Evolutionary conservation across 1,140 invertebrate genomes (phyloP).

Genomic region (Drosophila sproati): DNA sequence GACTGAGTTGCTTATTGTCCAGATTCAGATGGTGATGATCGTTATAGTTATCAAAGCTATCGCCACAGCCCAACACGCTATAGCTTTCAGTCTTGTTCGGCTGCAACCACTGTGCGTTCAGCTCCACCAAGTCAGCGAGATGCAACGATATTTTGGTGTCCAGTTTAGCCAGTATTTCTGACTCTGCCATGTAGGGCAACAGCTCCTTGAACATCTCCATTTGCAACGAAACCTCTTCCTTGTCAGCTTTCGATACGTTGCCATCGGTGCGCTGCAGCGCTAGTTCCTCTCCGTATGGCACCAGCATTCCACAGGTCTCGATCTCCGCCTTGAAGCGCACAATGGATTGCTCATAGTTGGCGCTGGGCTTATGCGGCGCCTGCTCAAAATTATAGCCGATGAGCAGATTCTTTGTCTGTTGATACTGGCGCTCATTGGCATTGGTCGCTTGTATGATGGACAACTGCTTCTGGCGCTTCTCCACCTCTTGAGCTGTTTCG

Average conservation of each 20-base stretch:
- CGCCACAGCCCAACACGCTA: slow-evolving; percentile 68
- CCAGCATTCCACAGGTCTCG: slow-evolving; percentile 70
- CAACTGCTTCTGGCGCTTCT: slow-evolving; percentile 81
- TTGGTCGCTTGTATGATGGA: slow-evolving; percentile 83
- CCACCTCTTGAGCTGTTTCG: slow-evolving; percentile 86
- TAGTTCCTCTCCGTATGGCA: slow-evolving; percentile 56
- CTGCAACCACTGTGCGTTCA: slow-evolving; percentile 62
- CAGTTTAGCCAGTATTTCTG: slow-evolving; percentile 22
- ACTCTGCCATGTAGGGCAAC: slow-evolving; percentile 56
- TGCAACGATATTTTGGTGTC: slow-evolving; percentile 17
- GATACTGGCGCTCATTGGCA: slow-evolving; percentile 83
- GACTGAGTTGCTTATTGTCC: slow-evolving; percentile 40
- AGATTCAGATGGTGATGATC: slow-evolving; percentile 56
- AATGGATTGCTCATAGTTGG: slow-evolving; percentile 72
- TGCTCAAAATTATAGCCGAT: slow-evolving; percentile 75
- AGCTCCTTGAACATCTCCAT: slow-evolving; percentile 52
- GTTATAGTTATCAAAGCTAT: slow-evolving; percentile 81
- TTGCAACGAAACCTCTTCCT: slow-evolving; percentile 38
- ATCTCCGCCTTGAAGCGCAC: slow-evolving; percentile 75
- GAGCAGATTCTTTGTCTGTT: slow-evolving; percentile 77
- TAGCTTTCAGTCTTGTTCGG: slow-evolving; percentile 48
- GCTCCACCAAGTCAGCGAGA: slow-evolving; percentile 50
- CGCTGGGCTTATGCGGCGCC: slow-evolving; percentile 10
- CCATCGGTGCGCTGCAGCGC: slow-evolving; percentile 48
- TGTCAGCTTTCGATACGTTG: not conserved